Evolutionary conservation across 2,888 invertebrate species (phyloP), one percentile per base, ranked within the genome.

Genomic region (Brachypterus glaber): DNA sequence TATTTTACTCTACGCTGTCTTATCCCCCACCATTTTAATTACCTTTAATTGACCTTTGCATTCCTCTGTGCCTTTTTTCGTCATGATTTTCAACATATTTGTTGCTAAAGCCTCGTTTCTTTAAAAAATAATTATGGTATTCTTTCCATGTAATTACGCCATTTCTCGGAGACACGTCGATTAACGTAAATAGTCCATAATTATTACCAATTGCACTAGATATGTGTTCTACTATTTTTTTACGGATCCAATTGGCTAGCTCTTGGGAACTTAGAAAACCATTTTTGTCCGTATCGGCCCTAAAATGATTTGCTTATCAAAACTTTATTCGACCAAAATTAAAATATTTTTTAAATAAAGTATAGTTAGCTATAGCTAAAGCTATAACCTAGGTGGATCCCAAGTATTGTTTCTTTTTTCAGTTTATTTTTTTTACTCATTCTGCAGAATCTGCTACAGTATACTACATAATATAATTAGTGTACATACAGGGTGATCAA

Each of bases 111-210:
- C 83, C 82, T 45, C 80, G 75, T 18, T 79, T 76, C 41, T 77
- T 69, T 33, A 86, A 60, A 57, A 85, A 87, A 58, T 78, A 79
- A 0, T 73, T 68, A 58, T 84, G 82, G 55, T 86, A 88, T 57
- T 88, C 87, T 41, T 80, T 77, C 87, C 87, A 88, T 1, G 79
- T 77, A 25, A 88, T 72, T 32, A 76, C 71, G 8, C 76, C 77
- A 55, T 83, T 79, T 43, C 72, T 67, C 1, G 81, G 81, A 54
- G 74, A 69, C 30, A 69, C 71, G 52, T 83, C 82, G 29, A 82
- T 77, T 25, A 71, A 63, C 13, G 74, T 72, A 53, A 82, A 83
- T 12, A 79, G 63, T 1, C 73, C 73, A 35, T 76, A 74, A 62
- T 82, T 82, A 51, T 75, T 75, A 54, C 72, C 68, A 47, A 81